Evolutionary conservation across 2,113 vertebrate species (phyloP).

Genomic region (Chlorocebus sabaeus): DNA sequence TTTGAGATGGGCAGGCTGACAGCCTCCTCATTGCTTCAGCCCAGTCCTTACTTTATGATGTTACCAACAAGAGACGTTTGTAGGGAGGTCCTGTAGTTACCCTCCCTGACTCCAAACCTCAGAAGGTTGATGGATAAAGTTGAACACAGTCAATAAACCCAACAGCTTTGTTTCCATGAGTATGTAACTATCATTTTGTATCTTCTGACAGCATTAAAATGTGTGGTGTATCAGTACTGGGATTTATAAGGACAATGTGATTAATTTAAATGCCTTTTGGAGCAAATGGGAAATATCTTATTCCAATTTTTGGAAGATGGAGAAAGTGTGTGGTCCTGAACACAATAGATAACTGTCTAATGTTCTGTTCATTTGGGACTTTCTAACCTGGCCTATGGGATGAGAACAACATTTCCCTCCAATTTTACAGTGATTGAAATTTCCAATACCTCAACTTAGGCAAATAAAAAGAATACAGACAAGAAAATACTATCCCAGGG

Average conservation of each 20-base stretch:
- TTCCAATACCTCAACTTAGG: conserved; percentile 10
- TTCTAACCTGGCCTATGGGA: not conserved
- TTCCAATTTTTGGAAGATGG: conserved; percentile 4
- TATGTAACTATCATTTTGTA: not conserved
- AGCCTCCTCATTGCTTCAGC: not conserved
- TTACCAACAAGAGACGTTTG: not conserved
- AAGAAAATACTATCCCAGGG: conserved; percentile 32
- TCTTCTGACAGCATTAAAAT: not conserved
- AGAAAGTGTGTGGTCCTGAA: not conserved
- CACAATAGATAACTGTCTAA: not conserved
- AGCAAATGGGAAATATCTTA: not conserved
- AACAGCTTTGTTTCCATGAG: not conserved
- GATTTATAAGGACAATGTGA: not conserved
- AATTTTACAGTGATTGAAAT: conserved; percentile 48
- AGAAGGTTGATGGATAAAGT: not conserved
- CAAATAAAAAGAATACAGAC: conserved; percentile 48
- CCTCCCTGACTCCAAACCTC: not conserved
- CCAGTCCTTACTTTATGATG: not conserved
- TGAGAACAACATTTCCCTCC: conserved; percentile 26
- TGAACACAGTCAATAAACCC: not conserved
- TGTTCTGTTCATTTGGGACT: conserved; percentile 2
- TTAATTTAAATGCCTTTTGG: not conserved
- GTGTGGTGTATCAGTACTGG: not conserved
- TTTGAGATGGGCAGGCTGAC: not conserved
- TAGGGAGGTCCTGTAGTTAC: not conserved